A percentile compares a stretch with the other conserved stretches of the same genome.
Conservation (phyloP, 2,888 invertebrate genomes). For the Meiosimyza platycephala region DNA sequence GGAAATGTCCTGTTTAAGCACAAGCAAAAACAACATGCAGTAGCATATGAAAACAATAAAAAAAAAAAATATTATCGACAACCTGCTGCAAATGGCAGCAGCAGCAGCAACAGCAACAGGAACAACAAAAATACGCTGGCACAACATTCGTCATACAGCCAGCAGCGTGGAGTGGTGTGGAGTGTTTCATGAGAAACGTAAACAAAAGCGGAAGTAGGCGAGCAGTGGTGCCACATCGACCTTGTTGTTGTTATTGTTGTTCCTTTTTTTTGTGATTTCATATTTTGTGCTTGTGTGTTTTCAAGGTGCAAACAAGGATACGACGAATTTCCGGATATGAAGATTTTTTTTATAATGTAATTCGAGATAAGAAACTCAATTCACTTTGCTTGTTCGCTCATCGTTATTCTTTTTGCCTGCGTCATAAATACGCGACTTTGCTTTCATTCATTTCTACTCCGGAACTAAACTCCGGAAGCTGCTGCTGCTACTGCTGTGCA, state of each 20-base stretch:
- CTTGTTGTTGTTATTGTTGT: slow-evolving; percentile 7
- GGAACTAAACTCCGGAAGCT: slow-evolving; percentile 32
- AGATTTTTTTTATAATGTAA: slow-evolving; percentile 18
- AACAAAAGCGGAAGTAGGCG: slow-evolving; percentile 31
- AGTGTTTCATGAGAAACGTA: slow-evolving; percentile 33
- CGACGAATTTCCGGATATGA: slow-evolving; percentile 26
- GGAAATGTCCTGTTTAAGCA: slow-evolving; percentile 25
- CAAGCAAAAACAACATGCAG: slow-evolving; percentile 8
- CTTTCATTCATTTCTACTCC: slow-evolving; percentile 16
- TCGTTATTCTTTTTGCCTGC: not conserved
- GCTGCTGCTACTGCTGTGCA: slow-evolving; percentile 28
- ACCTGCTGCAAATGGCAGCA: slow-evolving; percentile 25
- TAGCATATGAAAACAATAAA: not conserved
- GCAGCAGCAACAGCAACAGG: not conserved
- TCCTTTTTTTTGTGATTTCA: not conserved
- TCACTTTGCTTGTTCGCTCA: too few species aligned
- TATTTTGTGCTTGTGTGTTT: slow-evolving; percentile 14
- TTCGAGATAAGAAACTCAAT: slow-evolving; percentile 28
- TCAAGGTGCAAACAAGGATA: slow-evolving; percentile 34
- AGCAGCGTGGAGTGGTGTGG: not conserved
- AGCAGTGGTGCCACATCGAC: slow-evolving; percentile 13
- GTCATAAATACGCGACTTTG: slow-evolving; percentile 21
- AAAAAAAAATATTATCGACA: not conserved
- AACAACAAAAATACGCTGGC: slow-evolving; percentile 4
- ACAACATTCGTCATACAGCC: not conserved